phyloP scores from a whole-genome alignment of 2,113 vertebrate species.

The Camelus bactrianus region DNA sequence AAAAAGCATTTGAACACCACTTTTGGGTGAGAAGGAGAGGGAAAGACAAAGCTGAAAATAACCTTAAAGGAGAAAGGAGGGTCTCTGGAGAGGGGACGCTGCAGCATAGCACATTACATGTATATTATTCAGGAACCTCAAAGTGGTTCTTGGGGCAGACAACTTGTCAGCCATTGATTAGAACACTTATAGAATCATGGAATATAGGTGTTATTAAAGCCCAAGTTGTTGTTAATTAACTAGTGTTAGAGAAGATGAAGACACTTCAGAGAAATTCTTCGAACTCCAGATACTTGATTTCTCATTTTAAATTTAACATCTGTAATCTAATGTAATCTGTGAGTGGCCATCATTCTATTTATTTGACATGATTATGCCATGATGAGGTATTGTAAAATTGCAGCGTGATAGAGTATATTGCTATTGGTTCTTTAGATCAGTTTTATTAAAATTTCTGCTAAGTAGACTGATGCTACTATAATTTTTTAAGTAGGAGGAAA shows the following conservation, averaged over 20 bases:
- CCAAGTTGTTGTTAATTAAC: conserved; percentile 63
- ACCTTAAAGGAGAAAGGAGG: conserved; percentile 8
- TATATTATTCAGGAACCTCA: conserved; percentile 43
- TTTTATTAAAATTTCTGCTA: conserved; percentile 62
- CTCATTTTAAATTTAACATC: conserved; percentile 69
- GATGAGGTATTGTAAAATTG: conserved; percentile 65
- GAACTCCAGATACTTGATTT: conserved; percentile 66
- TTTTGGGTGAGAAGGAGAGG: conserved; percentile 1
- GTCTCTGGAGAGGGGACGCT: neutral
- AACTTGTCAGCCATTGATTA: conserved; percentile 63
- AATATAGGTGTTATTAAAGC: conserved; percentile 67
- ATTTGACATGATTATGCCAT: conserved; percentile 68
- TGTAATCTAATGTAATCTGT: conserved; percentile 69
- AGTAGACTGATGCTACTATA: conserved; percentile 56
- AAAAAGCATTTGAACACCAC: neutral
- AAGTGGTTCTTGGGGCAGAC: conserved; percentile 27
- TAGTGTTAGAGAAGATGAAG: conserved; percentile 59
- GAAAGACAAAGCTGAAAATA: conserved; percentile 39
- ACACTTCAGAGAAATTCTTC: conserved; percentile 54
- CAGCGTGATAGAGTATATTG: conserved; percentile 55
- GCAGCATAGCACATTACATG: neutral
- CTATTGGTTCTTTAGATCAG: conserved; percentile 62
- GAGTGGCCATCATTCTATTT: conserved; percentile 63
- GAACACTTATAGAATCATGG: conserved; percentile 64
- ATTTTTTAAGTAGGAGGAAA: conserved; percentile 50